phyloP scores from a whole-genome alignment of 2,797 vertebrate genomes.

The Ctenosaura bakeri region DNA sequence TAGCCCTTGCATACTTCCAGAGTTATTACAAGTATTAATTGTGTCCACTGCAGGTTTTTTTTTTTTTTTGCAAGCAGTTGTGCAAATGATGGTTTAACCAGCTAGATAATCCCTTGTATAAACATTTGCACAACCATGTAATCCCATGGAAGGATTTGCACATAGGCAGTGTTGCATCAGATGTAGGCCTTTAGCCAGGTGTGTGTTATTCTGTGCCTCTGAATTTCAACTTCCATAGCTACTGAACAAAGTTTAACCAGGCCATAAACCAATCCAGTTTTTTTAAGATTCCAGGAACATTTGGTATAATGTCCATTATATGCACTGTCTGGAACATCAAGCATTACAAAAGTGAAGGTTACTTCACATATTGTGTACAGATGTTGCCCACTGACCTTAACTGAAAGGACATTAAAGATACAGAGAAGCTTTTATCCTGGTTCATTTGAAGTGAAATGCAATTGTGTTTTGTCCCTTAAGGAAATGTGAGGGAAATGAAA shows the following conservation, averaged over 20 bases:
- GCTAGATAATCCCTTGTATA: too few relatives aligned
- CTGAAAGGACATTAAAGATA: constrained; percentile 36
- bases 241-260: background rate
- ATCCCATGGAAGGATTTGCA: too few relatives aligned
- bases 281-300: constrained; percentile 25
- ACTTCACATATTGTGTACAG: constrained; percentile 32
- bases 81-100: too few relatives aligned
- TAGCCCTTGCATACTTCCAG: too few relatives aligned
- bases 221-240: background rate
- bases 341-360: constrained; percentile 36
- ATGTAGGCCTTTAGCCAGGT: background rate
- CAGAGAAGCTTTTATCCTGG: constrained; percentile 31
- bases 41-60: too few relatives aligned
- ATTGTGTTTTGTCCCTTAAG: constrained; percentile 51
- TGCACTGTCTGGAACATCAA: constrained; percentile 26
- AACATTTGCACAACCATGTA: too few relatives aligned
- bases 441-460: constrained; percentile 49
- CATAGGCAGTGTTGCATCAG: too few relatives aligned
- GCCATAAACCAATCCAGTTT: background rate
- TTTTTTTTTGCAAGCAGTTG: too few relatives aligned
- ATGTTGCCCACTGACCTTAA: constrained; percentile 38
- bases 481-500: constrained; percentile 47
- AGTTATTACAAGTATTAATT: too few relatives aligned
- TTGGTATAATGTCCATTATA: constrained; percentile 19
- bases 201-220: background rate